Evolutionary conservation across 2,797 vertebrate genomes (phyloP).

Genomic region (Pipistrellus pipistrellus): DNA sequence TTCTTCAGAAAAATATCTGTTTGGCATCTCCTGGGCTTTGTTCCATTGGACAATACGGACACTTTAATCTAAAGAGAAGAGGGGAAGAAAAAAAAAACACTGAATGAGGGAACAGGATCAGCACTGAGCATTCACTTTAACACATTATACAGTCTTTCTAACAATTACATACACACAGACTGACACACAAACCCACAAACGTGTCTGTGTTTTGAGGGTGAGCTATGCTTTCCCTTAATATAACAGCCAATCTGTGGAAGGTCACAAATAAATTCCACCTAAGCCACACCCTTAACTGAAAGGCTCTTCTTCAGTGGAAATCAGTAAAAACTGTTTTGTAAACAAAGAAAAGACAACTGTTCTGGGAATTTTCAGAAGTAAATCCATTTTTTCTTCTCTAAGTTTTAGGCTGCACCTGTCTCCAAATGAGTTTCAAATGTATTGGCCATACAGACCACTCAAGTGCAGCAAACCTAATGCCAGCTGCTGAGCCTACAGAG

Average conservation of each 20-base stretch:
- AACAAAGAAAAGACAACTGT: slow-evolving; percentile 44
- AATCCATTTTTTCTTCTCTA: not conserved
- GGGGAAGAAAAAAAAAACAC: slow-evolving; percentile 27
- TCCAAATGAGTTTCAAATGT: slow-evolving; percentile 1
- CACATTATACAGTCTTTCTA: not conserved
- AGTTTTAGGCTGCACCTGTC: not conserved
- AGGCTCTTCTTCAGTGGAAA: not conserved
- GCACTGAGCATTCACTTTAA: not conserved
- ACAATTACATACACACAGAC: not conserved
- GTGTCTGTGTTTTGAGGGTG: not conserved
- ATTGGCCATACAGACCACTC: not conserved
- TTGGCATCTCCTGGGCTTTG: slow-evolving; percentile 93
- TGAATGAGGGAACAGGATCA: not conserved
- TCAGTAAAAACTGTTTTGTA: not conserved
- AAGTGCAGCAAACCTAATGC: not conserved
- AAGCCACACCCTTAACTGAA: slow-evolving; percentile 8
- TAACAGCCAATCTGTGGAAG: not conserved
- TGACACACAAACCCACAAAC: not conserved
- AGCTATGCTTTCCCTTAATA: not conserved
- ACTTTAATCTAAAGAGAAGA: slow-evolving; percentile 91
- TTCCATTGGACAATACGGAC: slow-evolving; percentile 94
- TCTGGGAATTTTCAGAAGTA: slow-evolving; percentile 27
- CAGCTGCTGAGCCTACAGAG: not conserved
- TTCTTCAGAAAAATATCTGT: slow-evolving; percentile 94
- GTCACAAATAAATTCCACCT: slow-evolving; percentile 14